These are phyloP conservation scores for Mythimna loreyi DNA, from an alignment of 2,888 invertebrate genomes.

Conservation along the genomic window DNA sequence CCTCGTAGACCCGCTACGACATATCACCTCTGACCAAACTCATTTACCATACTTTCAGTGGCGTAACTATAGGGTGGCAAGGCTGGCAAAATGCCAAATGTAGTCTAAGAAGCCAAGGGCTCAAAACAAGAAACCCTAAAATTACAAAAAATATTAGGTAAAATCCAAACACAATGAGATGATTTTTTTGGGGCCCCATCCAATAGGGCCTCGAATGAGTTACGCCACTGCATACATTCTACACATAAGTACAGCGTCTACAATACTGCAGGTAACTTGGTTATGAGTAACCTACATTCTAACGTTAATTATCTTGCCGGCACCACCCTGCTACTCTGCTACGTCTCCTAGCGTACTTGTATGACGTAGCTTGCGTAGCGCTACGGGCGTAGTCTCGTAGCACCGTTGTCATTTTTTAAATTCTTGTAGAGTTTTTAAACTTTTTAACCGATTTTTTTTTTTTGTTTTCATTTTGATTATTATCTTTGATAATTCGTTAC, in stretches of 20 bases:
- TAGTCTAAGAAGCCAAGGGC: no score
- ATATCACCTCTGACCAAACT: neutral
- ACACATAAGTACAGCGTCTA: neutral
- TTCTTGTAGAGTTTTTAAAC: constrained; percentile 12
- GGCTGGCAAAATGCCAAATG: no score
- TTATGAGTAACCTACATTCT: no score
- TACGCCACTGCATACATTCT: neutral
- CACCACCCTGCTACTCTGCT: constrained; percentile 37
- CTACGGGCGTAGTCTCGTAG: constrained; percentile 65
- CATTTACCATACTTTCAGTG: neutral
- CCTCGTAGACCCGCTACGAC: constrained; percentile 9
- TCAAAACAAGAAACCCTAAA: no score
- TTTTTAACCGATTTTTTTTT: neutral
- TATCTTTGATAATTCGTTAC: no score
- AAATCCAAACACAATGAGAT: no score
- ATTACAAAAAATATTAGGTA: no score
- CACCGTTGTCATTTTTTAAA: constrained; percentile 14
- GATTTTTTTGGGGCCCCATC: no score
- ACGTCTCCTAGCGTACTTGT: constrained; percentile 54
- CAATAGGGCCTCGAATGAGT: no score
- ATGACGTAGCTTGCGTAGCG: constrained; percentile 62
- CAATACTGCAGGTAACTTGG: no score
- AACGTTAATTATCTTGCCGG: constrained; percentile 24
- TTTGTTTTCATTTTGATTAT: no score
- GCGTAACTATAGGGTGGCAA: no score